These are phyloP conservation scores for Cyprinella venusta DNA, from an alignment of 2,797 vertebrate species.

Conservation along the genomic window DNA sequence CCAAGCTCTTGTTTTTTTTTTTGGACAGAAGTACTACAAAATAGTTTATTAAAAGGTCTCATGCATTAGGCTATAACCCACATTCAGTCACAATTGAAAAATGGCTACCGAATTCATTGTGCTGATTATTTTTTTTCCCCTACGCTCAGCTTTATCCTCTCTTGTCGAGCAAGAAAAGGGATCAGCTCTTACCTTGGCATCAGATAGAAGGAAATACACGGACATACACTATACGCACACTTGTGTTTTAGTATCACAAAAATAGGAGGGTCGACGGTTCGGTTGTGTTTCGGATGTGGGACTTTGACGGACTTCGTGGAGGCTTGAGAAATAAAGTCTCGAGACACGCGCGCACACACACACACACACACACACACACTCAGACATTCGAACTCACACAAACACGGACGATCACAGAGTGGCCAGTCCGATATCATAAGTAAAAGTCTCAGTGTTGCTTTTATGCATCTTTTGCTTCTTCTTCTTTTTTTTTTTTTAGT, in stretches of 20 bases:
- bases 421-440: constrained; percentile 58
- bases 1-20: constrained; percentile 29
- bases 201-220: constrained; percentile 49
- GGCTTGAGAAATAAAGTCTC: constrained; percentile 35
- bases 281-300: constrained; percentile 62
- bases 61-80: constrained; percentile 55
- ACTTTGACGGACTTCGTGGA: constrained; percentile 56
- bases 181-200: constrained; percentile 57
- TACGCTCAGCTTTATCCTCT: constrained; percentile 9
- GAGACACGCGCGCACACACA: constrained; percentile 60
- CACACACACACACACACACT: constrained; percentile 62
- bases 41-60: constrained; percentile 55
- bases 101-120: constrained; percentile 52
- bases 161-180: constrained; percentile 32
- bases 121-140: constrained; percentile 45
- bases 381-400: constrained; percentile 25
- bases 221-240: constrained; percentile 50
- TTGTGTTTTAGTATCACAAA: constrained; percentile 41
- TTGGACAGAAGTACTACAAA: constrained; percentile 55
- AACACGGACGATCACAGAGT: constrained; percentile 54
- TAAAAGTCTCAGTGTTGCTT: constrained; percentile 59
- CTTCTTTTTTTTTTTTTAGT: constrained; percentile 15
- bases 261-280: constrained; percentile 59
- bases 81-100: constrained; percentile 49
- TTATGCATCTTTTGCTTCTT: constrained; percentile 32